Base-by-base conservation (phyloP, 1,140 invertebrate genomes). In the Drosophila mojavensis region DNA sequence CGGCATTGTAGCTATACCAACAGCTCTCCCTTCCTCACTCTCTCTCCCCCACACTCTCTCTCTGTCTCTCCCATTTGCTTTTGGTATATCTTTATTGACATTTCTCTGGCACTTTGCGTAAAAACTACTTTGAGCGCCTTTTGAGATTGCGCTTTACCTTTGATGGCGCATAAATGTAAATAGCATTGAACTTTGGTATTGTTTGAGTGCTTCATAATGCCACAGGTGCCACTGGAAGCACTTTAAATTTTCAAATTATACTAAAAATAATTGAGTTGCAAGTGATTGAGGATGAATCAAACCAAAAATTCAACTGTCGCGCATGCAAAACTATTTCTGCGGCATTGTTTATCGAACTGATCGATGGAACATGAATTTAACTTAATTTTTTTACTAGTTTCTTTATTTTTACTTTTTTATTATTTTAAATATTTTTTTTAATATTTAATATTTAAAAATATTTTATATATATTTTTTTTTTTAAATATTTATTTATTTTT, bases 101-200 rank as follows among this genome's bases (percentile, higher is more conserved):
- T 75, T 75, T 75, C 75, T 59, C 47, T 77, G 75, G 75, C 75
- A 76, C 62, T 78, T 70, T 69, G 72, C 71, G 72, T 78, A 59
- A 75, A 39, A 75, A 78, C 66, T 75, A 78, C 66, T 75, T 64
- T 60, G 47, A 74, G 63, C 63, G 43, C 54, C 71, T 69, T 71
- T 75, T 17, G 64, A 72, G 76, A 71, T 71, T 61, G 62, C 36
- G 28, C 26, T 63, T 33, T 9, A 33, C 51, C 60, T 75, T 78
- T 75, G 66, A 78, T 75, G 59, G 36, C 69, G 28, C 33, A 68
- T 61, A 61, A 55, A 68, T 70, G 39, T 39, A 67, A 72, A 69
- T 68, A 72, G 72, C 74, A 72, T 76, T 73, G 72, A 76, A 70
- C 47, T 75, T 60, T 55, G 28, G 1, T 45, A 26, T 11, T 39